phyloP scores from a whole-genome alignment of 2,888 invertebrate genomes.

The Netelia melanura region DNA sequence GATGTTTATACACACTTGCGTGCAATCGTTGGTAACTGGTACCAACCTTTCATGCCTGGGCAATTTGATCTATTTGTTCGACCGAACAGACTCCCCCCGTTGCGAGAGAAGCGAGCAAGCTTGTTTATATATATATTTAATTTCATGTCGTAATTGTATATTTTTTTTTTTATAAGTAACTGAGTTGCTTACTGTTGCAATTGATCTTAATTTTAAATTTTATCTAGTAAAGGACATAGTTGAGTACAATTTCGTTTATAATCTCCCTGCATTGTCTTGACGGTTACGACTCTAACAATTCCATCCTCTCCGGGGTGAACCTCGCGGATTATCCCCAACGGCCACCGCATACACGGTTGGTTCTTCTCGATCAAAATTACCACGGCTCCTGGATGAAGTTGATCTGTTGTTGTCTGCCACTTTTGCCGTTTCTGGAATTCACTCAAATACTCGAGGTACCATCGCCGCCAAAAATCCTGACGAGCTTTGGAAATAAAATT shows the following conservation, averaged over 20 bases:
- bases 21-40: neutral
- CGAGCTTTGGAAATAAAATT: conserved; percentile 68
- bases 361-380: conserved; percentile 30
- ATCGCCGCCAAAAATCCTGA: conserved; percentile 72
- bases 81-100: too few species aligned
- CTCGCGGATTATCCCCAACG: conserved; percentile 22
- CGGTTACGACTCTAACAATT: conserved; percentile 53
- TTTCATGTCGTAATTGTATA: too few species aligned
- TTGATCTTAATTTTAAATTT: neutral
- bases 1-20: neutral
- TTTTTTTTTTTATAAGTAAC: too few species aligned
- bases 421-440: conserved; percentile 74
- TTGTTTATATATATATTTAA: too few species aligned
- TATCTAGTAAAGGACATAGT: conserved; percentile 48
- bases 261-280: conserved; percentile 63
- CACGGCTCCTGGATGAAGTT: conserved; percentile 49
- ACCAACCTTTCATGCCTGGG: neutral
- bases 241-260: conserved; percentile 62
- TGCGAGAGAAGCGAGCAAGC: too few species aligned
- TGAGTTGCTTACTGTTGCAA: too few species aligned
- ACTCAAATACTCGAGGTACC: conserved; percentile 71
- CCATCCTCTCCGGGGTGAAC: conserved; percentile 41
- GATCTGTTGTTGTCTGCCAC: conserved; percentile 62
- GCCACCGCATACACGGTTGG: conserved; percentile 47
- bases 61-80: too few species aligned